A percentile compares a stretch with the other conserved stretches of the same genome.
These are phyloP conservation scores for Distichodus sexfasciatus DNA, from an alignment of 2,797 vertebrate species.

Conservation along the genomic window DNA sequence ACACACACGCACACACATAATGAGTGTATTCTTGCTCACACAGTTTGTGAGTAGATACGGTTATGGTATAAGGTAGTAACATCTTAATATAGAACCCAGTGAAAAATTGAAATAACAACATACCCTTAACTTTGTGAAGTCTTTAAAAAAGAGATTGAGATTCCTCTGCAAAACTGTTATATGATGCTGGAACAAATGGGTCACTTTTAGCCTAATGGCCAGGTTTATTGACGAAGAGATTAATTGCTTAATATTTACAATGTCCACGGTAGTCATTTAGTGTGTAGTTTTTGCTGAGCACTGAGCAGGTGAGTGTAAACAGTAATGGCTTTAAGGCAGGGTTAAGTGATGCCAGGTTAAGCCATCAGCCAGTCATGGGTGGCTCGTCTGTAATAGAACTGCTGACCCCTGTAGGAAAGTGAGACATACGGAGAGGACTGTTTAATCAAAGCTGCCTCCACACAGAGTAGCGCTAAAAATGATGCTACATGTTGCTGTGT, in stretches of 20 bases:
- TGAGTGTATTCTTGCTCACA: neutral
- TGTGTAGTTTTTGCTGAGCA: neutral
- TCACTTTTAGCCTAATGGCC: neutral
- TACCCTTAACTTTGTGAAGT: too few species aligned
- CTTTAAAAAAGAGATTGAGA: neutral
- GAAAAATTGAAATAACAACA: too few species aligned
- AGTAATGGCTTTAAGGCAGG: neutral
- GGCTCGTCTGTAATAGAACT: conserved; percentile 26
- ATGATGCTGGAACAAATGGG: neutral
- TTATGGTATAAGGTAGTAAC: too few species aligned
- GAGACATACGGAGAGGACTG: neutral
- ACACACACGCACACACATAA: conserved; percentile 7
- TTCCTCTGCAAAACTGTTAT: neutral
- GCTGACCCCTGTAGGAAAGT: conserved; percentile 32
- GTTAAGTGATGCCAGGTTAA: neutral
- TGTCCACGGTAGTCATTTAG: neutral
- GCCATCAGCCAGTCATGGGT: conserved; percentile 3
- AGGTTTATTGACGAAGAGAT: neutral
- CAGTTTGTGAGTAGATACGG: too few species aligned
- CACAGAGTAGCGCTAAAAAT: neutral
- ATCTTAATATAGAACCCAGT: too few species aligned
- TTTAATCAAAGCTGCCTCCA: neutral
- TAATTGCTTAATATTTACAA: neutral
- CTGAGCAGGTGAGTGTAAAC: neutral
- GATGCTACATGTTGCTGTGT: neutral